Conservation (phyloP, 1,140 invertebrate species). For the Sarcophaga peregrina region DNA sequence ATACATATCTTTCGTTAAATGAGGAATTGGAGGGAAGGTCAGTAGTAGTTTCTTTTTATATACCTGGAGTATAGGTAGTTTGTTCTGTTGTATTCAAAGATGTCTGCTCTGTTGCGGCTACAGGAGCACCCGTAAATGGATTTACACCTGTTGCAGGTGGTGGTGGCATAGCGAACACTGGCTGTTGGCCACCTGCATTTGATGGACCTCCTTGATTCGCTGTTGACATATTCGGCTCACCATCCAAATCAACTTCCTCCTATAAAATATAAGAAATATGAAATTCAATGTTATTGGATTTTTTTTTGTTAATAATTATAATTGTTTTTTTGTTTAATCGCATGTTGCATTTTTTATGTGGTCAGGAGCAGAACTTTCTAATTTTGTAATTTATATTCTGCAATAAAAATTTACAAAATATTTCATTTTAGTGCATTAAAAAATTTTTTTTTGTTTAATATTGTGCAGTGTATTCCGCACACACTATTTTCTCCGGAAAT, state of each 20-base stretch:
- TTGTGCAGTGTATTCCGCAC: too few species aligned
- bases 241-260: conserved; percentile 68
- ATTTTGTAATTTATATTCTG: too few species aligned
- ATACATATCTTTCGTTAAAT: not conserved
- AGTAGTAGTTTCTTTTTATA: conserved; percentile 52
- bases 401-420: too few species aligned
- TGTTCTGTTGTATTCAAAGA: conserved; percentile 70
- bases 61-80: conserved; percentile 70
- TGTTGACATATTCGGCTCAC: conserved; percentile 66
- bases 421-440: too few species aligned
- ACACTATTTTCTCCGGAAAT: too few species aligned
- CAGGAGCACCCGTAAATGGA: conserved; percentile 64
- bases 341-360: too few species aligned
- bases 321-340: too few species aligned
- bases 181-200: conserved; percentile 54
- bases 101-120: conserved; percentile 66
- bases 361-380: too few species aligned
- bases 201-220: conserved; percentile 37
- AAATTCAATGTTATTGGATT: not conserved
- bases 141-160: conserved; percentile 62
- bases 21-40: conserved; percentile 3
- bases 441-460: too few species aligned
- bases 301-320: too few species aligned
- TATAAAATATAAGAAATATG: conserved; percentile 49
- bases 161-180: conserved; percentile 69